Evolutionary conservation across 2,888 invertebrate genomes (phyloP).

Genomic region (Xestia rhomboidea): DNA sequence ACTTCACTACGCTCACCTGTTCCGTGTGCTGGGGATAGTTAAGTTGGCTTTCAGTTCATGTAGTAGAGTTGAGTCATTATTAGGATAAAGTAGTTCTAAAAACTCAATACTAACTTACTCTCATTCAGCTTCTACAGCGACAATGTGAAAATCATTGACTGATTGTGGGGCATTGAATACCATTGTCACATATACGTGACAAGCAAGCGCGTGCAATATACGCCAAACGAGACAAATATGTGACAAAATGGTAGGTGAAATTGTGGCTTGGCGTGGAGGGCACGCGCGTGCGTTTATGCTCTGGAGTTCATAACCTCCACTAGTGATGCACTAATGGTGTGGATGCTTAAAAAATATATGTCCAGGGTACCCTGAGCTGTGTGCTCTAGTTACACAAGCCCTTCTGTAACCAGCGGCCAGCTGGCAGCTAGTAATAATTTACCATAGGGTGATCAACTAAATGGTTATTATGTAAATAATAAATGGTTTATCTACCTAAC

Average conservation of each 20-base stretch:
- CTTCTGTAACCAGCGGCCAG: no score
- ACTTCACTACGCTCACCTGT: constrained; percentile 94
- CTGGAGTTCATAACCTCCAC: background rate
- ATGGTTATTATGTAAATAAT: no score
- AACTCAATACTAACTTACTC: background rate
- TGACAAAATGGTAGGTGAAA: no score
- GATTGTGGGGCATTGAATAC: no score
- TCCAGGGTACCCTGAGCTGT: background rate
- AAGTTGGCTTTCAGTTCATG: background rate
- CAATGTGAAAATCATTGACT: no score
- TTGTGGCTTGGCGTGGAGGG: no score
- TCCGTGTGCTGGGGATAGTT: constrained; percentile 89
- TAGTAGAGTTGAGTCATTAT: background rate
- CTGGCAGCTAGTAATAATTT: background rate
- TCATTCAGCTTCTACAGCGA: background rate
- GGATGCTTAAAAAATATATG: background rate
- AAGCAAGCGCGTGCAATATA: no score
- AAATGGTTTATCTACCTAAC: no score
- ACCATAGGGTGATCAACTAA: background rate
- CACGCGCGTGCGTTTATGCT: no score
- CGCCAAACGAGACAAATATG: no score
- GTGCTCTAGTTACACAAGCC: background rate
- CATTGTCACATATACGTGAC: no score
- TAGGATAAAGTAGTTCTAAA: background rate
- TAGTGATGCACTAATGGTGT: background rate